Evolutionary conservation across 2,797 vertebrate genomes (phyloP).

Genomic region (Pachyuromys duprasi): DNA sequence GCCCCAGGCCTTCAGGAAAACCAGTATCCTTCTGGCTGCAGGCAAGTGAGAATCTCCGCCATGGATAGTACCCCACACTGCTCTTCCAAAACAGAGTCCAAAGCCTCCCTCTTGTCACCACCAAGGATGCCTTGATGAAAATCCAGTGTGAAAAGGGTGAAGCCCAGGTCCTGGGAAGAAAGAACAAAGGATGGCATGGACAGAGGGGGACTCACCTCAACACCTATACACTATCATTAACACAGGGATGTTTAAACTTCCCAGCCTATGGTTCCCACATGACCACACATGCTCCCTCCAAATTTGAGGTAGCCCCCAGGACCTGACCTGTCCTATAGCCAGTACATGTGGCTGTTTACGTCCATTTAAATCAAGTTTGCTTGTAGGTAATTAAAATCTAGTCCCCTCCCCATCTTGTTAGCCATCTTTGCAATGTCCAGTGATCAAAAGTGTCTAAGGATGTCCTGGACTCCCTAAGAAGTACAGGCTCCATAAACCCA

Average conservation of each 20-base stretch:
- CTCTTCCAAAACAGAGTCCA: neutral
- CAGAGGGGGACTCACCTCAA: fast-evolving
- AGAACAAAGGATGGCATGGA: neutral
- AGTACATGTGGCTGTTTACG: neutral
- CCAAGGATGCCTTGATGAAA: neutral
- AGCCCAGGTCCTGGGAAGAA: neutral
- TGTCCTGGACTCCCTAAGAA: neutral
- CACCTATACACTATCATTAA: fast-evolving
- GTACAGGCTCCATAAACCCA: neutral
- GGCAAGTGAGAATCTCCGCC: neutral
- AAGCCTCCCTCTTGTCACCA: neutral
- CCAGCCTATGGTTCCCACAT: fast-evolving
- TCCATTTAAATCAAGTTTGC: neutral
- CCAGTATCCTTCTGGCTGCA: neutral
- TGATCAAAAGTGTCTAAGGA: neutral
- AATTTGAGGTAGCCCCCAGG: neutral
- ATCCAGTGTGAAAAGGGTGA: neutral
- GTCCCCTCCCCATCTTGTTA: neutral
- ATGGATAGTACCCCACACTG: neutral
- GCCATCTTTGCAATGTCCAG: neutral
- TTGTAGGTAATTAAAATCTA: neutral
- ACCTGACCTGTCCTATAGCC: neutral
- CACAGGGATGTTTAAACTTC: neutral
- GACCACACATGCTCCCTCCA: neutral
- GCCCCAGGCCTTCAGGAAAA: neutral